Base-by-base conservation (phyloP, 30 jellyfish, hydroid and myxozoan species). In the Chrysaora quinquecirrha region DNA sequence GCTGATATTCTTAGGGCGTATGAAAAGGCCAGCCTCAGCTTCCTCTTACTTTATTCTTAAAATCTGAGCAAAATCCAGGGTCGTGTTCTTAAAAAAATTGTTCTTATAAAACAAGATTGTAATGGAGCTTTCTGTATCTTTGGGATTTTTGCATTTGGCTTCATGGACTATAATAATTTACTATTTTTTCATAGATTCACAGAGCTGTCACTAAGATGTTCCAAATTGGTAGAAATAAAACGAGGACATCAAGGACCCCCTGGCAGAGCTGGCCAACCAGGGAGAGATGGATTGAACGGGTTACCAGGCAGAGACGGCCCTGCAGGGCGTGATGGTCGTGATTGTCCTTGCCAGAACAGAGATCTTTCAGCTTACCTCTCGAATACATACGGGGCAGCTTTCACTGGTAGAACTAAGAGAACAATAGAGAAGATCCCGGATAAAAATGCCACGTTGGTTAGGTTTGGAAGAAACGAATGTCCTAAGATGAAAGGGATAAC, bases 281-380 rank as follows among this genome's bases (percentile, higher is more conserved):
- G 95, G 28, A 72, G 95, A 10, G 95, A 85, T 65, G 95, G 95
- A 1, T 64, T 73, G n/a, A 48, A 82, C 56, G 96, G 96, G 18
- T 71, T 35, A 30, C 82, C 96, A n/a, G 96, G 96, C 72, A 71
- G 96, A 33, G 96, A 88, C n/a, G 96, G 96, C 0, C 50, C 71
- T 23, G 75, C 96, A 1, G 96, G 96, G 12, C 79, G 93, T 0
- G 96, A 88, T 64, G 96, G 96, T n/a, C 46, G 93, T 20, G 93
- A 88, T 49, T 89, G 91, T 61, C 84, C 87, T 7, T 84, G 95
- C 30, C 80, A 71, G 33, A 54, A n/a, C 35, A 48, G 30, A 1
- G 77, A 56, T 18, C 29, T 23, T 7, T 46, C 58, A 2, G 85
- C 35, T 24, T 19, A 56, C 6, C 71, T 64, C 31, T 81, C 38